These are phyloP conservation scores for Microtus montanus DNA, from an alignment of 2,113 vertebrate species.

Conservation along the genomic window DNA sequence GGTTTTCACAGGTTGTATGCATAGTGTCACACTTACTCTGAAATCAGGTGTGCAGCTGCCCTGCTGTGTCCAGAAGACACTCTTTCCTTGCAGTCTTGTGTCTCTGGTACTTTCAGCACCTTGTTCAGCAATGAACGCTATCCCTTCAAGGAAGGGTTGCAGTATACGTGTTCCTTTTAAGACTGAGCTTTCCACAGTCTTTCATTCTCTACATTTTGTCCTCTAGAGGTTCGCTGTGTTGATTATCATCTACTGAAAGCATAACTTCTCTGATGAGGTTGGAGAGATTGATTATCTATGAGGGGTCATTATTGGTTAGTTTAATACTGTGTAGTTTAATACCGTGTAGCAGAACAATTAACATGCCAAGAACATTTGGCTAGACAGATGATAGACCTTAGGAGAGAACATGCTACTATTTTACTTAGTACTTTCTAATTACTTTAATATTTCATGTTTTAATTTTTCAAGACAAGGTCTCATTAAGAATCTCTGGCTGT, in stretches of 20 bases:
- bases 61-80: background rate
- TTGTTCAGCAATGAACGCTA: background rate
- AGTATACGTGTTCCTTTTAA: background rate
- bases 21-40: background rate
- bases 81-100: background rate
- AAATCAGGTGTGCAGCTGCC: background rate
- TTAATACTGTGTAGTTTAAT: background rate
- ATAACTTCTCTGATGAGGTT: background rate
- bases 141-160: background rate
- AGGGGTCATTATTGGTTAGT: background rate
- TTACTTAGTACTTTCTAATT: background rate
- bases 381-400: background rate
- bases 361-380: background rate
- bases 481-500: background rate
- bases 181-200: background rate
- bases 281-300: background rate
- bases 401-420: background rate
- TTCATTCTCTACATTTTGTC: background rate
- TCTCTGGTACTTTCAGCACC: too few relatives aligned
- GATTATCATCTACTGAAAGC: background rate
- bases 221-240: background rate
- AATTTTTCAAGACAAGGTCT: background rate
- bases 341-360: background rate
- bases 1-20: too few relatives aligned
- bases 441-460: background rate